phyloP scores from a whole-genome alignment of 2,113 vertebrate genomes.

The Bungarus multicinctus region DNA sequence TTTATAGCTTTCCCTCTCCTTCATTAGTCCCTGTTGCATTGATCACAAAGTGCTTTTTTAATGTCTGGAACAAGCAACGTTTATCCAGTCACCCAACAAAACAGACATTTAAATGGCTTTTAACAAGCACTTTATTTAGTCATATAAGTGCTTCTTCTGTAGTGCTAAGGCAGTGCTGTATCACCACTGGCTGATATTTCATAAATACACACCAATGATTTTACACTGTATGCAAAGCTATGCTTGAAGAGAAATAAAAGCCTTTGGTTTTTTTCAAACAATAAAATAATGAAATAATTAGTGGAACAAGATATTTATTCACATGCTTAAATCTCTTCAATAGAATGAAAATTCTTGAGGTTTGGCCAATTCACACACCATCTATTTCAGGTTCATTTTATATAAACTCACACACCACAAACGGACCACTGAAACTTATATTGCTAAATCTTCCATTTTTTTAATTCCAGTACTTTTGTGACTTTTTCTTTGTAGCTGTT shows the following conservation, averaged over 20 bases:
- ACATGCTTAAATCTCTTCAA: neutral
- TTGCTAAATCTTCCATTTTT: neutral
- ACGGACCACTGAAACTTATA: too few relatives aligned
- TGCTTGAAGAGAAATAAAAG: neutral
- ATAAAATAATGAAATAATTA: neutral
- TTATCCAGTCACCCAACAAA: conserved; percentile 13
- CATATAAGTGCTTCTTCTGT: neutral
- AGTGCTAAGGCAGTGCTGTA: neutral
- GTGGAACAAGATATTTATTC: neutral
- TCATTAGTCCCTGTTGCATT: conserved; percentile 18
- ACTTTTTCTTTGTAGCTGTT: neutral
- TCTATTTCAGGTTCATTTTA: neutral
- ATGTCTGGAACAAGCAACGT: conserved; percentile 8
- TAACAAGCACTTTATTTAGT: conserved; percentile 1
- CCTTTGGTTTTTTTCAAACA: neutral
- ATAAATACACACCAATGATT: neutral
- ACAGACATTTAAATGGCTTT: conserved; percentile 22
- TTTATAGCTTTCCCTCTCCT: conserved; percentile 20
- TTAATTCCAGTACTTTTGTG: neutral
- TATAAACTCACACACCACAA: too few relatives aligned
- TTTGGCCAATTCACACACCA: neutral
- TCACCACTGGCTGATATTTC: neutral
- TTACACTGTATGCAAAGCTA: neutral
- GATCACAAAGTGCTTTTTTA: conserved; percentile 26
- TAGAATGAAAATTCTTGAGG: conserved; percentile 2